Percentiles rank a stretch among this genome's conserved stretches.
These are phyloP conservation scores for Ctenoplectra terminalis DNA, from an alignment of 1,140 invertebrate genomes.

Conservation along the genomic window DNA sequence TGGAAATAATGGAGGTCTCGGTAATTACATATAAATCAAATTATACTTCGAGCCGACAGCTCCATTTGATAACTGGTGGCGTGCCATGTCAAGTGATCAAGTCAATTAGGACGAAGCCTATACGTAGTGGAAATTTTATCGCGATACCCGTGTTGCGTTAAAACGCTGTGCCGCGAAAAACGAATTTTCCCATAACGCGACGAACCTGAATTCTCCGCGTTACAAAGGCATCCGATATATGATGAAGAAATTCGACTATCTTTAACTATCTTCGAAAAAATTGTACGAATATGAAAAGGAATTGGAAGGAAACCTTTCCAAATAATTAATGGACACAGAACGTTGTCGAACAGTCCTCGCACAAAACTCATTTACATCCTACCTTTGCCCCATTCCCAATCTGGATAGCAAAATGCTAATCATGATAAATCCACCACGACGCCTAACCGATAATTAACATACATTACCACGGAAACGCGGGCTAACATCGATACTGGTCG, in stretches of 20 bases:
- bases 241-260: neutral
- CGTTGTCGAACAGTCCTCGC: no score
- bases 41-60: slow-evolving; percentile 68
- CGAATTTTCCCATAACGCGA: neutral
- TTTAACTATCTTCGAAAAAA: no score
- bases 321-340: no score
- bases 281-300: no score
- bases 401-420: slow-evolving; percentile 1
- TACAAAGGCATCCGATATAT: neutral
- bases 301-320: no score
- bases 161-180: slow-evolving; percentile 12
- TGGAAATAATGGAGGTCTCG: slow-evolving; percentile 78
- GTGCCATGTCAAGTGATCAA: slow-evolving; percentile 64
- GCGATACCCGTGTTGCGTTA: slow-evolving; percentile 18
- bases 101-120: slow-evolving; percentile 59
- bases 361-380: neutral
- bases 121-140: slow-evolving; percentile 57
- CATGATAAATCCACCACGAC: neutral
- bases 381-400: neutral
- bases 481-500: slow-evolving; percentile 8
- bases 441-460: slow-evolving; percentile 38
- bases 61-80: slow-evolving; percentile 68
- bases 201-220: neutral
- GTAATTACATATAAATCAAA: slow-evolving; percentile 80
- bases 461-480: slow-evolving; percentile 33